phyloP scores from a whole-genome alignment of 2,113 vertebrate genomes.

The Solea senegalensis region DNA sequence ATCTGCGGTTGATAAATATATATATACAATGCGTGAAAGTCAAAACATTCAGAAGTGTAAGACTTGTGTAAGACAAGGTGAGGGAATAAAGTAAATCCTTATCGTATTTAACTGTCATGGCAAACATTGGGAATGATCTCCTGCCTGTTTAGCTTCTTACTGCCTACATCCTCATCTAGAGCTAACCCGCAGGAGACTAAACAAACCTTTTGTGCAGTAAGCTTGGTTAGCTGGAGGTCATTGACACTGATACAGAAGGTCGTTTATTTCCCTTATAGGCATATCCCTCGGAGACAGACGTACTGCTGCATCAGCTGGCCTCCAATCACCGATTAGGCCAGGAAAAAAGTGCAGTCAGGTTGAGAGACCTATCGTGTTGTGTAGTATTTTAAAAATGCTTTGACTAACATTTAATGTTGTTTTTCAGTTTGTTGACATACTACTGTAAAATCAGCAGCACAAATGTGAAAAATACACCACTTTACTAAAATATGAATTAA shows the following conservation, averaged over 20 bases:
- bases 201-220: slow-evolving; percentile 13
- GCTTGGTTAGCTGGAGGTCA: slow-evolving; percentile 25
- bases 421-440: too few species aligned
- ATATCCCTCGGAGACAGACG: slow-evolving; percentile 4
- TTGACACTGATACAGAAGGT: slow-evolving; percentile 24
- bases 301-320: slow-evolving; percentile 4
- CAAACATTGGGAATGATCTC: slow-evolving; percentile 46
- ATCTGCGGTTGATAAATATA: not conserved
- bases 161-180: slow-evolving; percentile 15
- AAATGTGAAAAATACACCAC: too few species aligned
- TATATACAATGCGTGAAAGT: too few species aligned
- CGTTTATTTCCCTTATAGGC: slow-evolving; percentile 1
- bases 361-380: too few species aligned
- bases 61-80: not conserved
- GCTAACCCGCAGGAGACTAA: slow-evolving; percentile 31
- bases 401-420: too few species aligned
- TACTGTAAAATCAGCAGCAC: too few species aligned
- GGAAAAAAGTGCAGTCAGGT: too few species aligned
- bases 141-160: slow-evolving; percentile 32
- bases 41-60: too few species aligned
- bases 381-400: too few species aligned
- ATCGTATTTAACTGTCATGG: slow-evolving; percentile 4
- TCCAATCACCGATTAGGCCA: too few species aligned
- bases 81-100: not conserved
- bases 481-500: too few species aligned